phyloP scores from a whole-genome alignment of 2,888 invertebrate genomes.

The Gandaritis pyraliata region DNA sequence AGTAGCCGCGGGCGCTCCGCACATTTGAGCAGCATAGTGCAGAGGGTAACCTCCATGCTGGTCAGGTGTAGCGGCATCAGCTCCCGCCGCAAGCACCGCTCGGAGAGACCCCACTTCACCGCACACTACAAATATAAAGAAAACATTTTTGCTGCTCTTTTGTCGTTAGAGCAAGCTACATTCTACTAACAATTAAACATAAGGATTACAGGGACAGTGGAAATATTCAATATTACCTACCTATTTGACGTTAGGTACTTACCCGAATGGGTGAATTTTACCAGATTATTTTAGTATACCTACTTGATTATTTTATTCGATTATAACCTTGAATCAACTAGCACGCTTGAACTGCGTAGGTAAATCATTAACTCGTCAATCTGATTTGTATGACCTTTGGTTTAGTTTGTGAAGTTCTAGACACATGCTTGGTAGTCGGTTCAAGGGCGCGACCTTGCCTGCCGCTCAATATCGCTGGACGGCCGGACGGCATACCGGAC shows the following conservation, averaged over 20 bases:
- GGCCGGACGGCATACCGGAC: slow-evolving; percentile 84
- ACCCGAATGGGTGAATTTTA: no score
- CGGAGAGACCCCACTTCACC: slow-evolving; percentile 96
- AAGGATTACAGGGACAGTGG: background rate
- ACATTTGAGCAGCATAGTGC: slow-evolving; percentile 99
- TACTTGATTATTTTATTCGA: background rate
- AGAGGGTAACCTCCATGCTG: slow-evolving; percentile 97
- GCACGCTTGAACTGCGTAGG: slow-evolving; percentile 46
- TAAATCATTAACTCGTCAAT: slow-evolving; percentile 54
- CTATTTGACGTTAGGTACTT: no score
- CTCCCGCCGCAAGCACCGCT: slow-evolving; percentile 93
- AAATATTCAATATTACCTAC: no score
- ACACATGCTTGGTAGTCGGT: slow-evolving; percentile 87
- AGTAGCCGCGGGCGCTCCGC: slow-evolving; percentile 90
- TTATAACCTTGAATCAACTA: slow-evolving; percentile 21
- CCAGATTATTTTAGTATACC: background rate
- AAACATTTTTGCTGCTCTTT: background rate
- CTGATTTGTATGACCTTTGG: slow-evolving; percentile 50
- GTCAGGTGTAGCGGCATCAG: slow-evolving; percentile 94
- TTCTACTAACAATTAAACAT: background rate
- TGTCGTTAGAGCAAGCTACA: background rate
- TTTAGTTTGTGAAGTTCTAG: slow-evolving; percentile 53
- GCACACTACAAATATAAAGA: slow-evolving; percentile 86
- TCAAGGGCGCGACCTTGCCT: slow-evolving; percentile 95
- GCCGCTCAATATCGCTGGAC: slow-evolving; percentile 92